A percentile compares a stretch with the other conserved stretches of the same genome.
Evolutionary conservation across 1,140 invertebrate species (phyloP).

Genomic region (Eurosta solidaginis): DNA sequence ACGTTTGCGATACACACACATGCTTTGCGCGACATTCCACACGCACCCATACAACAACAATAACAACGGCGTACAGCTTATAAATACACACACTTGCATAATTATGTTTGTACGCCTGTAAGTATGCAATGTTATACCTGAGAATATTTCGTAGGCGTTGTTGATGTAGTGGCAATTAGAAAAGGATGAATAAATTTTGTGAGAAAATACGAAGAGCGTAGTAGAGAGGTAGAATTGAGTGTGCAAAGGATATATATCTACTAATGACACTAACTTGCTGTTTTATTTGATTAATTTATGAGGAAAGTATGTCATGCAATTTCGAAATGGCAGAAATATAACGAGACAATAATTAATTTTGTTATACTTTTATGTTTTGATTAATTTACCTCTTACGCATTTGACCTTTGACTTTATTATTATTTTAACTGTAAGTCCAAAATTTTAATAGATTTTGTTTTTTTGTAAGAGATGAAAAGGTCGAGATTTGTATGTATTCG

Average conservation of each 20-base stretch:
- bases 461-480: no score
- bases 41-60: constrained; percentile 1
- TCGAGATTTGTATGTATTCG: no score
- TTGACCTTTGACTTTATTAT: no score
- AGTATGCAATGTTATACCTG: not conserved
- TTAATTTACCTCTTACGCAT: no score
- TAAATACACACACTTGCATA: not conserved
- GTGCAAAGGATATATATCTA: not conserved
- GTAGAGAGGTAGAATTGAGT: not conserved
- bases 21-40: not conserved
- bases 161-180: constrained; percentile 22
- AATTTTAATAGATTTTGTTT: no score
- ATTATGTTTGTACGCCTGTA: not conserved
- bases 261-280: no score
- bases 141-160: constrained; percentile 13
- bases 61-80: not conserved
- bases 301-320: not conserved
- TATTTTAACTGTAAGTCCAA: no score
- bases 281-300: not conserved
- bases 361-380: no score
- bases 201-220: not conserved
- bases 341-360: no score
- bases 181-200: constrained; percentile 20
- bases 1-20: constrained; percentile 6
- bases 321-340: constrained; percentile 8